These are phyloP conservation scores for Ctenopoma kingsleyae DNA, from an alignment of 2,797 vertebrate genomes.

Conservation along the genomic window DNA sequence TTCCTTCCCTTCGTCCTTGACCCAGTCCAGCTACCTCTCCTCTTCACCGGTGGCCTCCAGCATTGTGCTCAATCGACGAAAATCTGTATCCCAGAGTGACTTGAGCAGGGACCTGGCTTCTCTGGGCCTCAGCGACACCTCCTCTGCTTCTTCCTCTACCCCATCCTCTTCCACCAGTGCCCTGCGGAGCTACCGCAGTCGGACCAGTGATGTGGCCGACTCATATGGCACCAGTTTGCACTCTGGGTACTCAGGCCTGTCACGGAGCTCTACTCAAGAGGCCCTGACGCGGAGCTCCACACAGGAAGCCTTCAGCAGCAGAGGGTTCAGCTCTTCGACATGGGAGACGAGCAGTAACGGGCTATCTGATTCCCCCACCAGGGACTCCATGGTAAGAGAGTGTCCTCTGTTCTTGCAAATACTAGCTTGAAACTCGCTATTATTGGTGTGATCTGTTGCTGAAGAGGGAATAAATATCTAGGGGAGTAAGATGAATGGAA, in stretches of 20 bases:
- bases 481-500: slow-evolving; percentile 16
- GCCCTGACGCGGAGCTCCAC: slow-evolving; percentile 82
- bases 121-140: slow-evolving; percentile 84
- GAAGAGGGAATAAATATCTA: slow-evolving; percentile 19
- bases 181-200: slow-evolving; percentile 87
- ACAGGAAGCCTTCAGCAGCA: slow-evolving; percentile 82
- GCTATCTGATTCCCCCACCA: slow-evolving; percentile 69
- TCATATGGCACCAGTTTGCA: slow-evolving; percentile 77
- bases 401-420: slow-evolving; percentile 3
- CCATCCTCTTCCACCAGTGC: slow-evolving; percentile 80
- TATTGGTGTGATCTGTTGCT: slow-evolving; percentile 10
- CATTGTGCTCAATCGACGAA: slow-evolving; percentile 87
- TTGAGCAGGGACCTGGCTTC: slow-evolving; percentile 90
- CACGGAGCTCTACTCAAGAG: slow-evolving; percentile 85
- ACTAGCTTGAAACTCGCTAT: slow-evolving; percentile 25
- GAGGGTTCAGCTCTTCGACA: slow-evolving; percentile 74
- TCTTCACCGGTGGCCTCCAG: slow-evolving; percentile 77
- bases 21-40: slow-evolving; percentile 87
- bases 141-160: slow-evolving; percentile 71
- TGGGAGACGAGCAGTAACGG: slow-evolving; percentile 80
- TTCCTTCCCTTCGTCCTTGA: slow-evolving; percentile 76
- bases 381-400: slow-evolving; percentile 85
- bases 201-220: slow-evolving; percentile 82
- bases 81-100: slow-evolving; percentile 94
- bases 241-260: slow-evolving; percentile 67